Conservation (phyloP, 1,140 invertebrate species). For the Drosophila micromelanica region DNA sequence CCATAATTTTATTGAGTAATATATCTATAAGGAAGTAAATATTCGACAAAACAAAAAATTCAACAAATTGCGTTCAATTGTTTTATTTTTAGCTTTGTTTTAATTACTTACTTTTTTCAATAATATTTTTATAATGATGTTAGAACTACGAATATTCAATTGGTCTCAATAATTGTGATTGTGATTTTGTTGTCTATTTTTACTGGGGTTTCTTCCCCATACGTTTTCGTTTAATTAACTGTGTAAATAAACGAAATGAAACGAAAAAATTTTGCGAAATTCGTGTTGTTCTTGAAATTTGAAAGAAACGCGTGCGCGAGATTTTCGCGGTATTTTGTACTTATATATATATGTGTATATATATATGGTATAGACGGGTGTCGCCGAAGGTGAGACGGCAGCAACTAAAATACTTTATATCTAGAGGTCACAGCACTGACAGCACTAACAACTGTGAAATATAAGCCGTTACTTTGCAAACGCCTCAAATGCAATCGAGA, state of each 20-base stretch:
- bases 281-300: constrained; percentile 59
- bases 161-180: not conserved
- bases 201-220: not conserved
- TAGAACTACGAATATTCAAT: not conserved
- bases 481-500: constrained; percentile 10
- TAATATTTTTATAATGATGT: not conserved
- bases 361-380: constrained; percentile 23
- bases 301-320: constrained; percentile 30
- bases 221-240: constrained; percentile 26
- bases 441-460: constrained; percentile 12
- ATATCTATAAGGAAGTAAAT: constrained; percentile 41
- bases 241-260: constrained; percentile 38
- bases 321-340: constrained; percentile 26
- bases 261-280: too few species aligned
- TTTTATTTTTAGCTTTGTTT: constrained; percentile 17
- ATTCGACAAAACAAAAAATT: not conserved
- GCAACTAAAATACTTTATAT: constrained; percentile 8
- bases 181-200: not conserved
- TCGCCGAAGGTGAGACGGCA: constrained; percentile 43
- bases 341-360: constrained; percentile 6
- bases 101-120: constrained; percentile 2
- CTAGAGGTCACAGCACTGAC: constrained; percentile 47
- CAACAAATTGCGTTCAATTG: constrained; percentile 33
- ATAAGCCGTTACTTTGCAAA: constrained; percentile 11
- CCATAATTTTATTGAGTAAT: constrained; percentile 26